Evolutionary conservation across 2,888 invertebrate species (phyloP).

Genomic region (Galeruca laticollis): DNA sequence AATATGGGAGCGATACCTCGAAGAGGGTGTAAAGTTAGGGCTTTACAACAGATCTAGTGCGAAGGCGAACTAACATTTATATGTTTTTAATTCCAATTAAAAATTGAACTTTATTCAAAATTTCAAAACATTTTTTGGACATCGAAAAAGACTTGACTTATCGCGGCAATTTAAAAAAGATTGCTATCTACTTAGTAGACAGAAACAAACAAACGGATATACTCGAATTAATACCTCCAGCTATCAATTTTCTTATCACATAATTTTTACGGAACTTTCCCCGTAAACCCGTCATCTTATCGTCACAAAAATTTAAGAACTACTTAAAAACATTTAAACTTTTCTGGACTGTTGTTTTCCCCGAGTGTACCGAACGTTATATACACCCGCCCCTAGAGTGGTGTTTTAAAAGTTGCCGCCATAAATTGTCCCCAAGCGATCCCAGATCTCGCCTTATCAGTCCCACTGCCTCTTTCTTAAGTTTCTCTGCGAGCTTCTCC

Average conservation of each 20-base stretch:
- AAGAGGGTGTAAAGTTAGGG: too few relatives aligned
- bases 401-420: constrained; percentile 68
- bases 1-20: too few relatives aligned
- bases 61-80: too few relatives aligned
- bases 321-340: constrained; percentile 53
- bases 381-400: constrained; percentile 66
- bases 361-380: constrained; percentile 65
- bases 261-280: constrained; percentile 47
- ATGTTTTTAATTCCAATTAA: too few relatives aligned
- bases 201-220: constrained; percentile 20
- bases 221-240: constrained; percentile 13
- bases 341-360: constrained; percentile 40
- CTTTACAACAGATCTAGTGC: too few relatives aligned
- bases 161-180: neutral
- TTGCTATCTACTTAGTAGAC: neutral
- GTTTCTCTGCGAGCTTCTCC: constrained; percentile 51
- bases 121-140: too few relatives aligned
- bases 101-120: too few relatives aligned
- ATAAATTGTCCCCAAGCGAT: constrained; percentile 68
- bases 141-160: neutral
- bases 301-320: constrained; percentile 57
- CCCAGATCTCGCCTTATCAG: constrained; percentile 67
- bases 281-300: constrained; percentile 53
- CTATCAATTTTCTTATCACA: constrained; percentile 49
- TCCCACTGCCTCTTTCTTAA: constrained; percentile 64